Evolutionary conservation across 2,888 invertebrate species (phyloP), one percentile per base, ranked within the genome.

Genomic region (Chrysomela aeneicollis): DNA sequence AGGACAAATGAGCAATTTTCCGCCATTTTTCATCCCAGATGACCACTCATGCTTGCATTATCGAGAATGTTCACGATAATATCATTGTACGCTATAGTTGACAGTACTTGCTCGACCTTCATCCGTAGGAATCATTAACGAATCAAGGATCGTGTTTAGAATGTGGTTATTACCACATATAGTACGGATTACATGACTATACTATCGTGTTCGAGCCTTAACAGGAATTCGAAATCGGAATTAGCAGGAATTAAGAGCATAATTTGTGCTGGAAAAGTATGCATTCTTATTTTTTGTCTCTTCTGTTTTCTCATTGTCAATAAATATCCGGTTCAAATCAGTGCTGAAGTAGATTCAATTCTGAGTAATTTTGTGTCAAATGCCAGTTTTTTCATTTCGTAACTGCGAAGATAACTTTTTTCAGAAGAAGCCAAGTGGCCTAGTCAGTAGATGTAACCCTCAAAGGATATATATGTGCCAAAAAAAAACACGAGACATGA

Each of bases 401-500:
- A n/a, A n/a, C n/a, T n/a, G n/a, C n/a, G n/a, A n/a, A n/a, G n/a
- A n/a, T n/a, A n/a, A n/a, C n/a, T n/a, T n/a, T n/a, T n/a, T n/a
- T n/a, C n/a, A n/a, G n/a, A n/a, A n/a, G n/a, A n/a, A n/a, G n/a
- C n/a, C n/a, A n/a, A n/a, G n/a, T n/a, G n/a, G n/a, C n/a, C n/a
- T n/a, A n/a, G n/a, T n/a, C n/a, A n/a, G 26, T 26, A 5, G 3
- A 26, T 26, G 4, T 6, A 26, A 26, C 6, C 26, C 6, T 26
- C 26, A 26, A 15, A 15, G 42, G 42, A 42, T 42, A 3, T 15
- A 12, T 42, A 8, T 15, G 15, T 15, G 42, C 8, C 2, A 2
- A 42, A 54, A n/a, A n/a, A 59, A 42, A 58, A 61, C 46, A 54
- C 42, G 26, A 63, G 61, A 63, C 57, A 67, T 42, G 52, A 66